Evolutionary conservation across 2,113 vertebrate genomes (phyloP).

Genomic region (Atrichornis clamosus): DNA sequence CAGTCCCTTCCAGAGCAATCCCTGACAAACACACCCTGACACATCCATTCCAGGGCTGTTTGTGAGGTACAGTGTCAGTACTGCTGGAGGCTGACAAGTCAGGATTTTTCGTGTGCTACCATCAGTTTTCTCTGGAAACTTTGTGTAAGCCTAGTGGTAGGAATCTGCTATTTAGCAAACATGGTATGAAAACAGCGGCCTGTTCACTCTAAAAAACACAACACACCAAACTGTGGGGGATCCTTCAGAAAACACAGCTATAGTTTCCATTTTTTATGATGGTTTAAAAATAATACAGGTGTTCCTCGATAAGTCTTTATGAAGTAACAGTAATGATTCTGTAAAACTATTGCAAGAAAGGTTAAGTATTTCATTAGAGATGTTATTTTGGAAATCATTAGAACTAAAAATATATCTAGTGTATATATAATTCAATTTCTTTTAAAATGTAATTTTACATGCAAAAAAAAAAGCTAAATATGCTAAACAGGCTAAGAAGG

Average conservation of each 20-base stretch:
- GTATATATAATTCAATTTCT: neutral
- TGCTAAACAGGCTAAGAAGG: neutral
- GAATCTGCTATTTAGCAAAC: neutral
- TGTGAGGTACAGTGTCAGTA: neutral
- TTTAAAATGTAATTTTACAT: neutral
- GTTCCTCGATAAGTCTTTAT: neutral
- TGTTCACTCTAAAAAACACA: neutral
- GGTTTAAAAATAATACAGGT: neutral
- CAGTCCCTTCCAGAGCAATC: neutral
- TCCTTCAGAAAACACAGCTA: neutral
- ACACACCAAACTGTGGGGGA: neutral
- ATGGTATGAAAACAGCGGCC: neutral
- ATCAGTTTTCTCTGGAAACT: neutral
- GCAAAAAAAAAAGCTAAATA: neutral
- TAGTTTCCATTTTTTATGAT: neutral
- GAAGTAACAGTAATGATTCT: neutral
- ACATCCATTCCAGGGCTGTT: neutral
- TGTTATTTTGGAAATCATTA: neutral
- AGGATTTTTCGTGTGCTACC: neutral
- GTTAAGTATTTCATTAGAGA: neutral
- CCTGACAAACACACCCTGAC: neutral
- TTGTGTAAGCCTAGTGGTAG: neutral
- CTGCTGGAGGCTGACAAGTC: neutral
- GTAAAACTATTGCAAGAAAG: neutral
- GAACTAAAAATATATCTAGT: neutral